Base-by-base conservation (phyloP, 2,113 vertebrate genomes). In the Empidonax traillii region DNA sequence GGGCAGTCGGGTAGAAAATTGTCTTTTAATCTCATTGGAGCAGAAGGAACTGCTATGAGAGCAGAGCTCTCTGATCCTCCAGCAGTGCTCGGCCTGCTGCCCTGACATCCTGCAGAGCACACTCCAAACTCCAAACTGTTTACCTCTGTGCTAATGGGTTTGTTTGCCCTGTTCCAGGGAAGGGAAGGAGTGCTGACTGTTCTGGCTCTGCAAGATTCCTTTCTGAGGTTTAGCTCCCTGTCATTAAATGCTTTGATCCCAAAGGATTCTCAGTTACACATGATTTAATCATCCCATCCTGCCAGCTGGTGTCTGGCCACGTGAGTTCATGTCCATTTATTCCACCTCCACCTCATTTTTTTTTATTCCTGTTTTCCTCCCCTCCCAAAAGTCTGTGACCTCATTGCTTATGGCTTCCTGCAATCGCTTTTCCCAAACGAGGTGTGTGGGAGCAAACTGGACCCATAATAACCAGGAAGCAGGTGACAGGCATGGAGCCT, bases 371-470 rank as follows among this genome's bases (percentile, higher is more conserved):
- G 3, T 16, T 49, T 63, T 52, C 73, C 51, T 72, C 49, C 53
- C 23, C 27, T 76, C 65, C 91, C 21, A 8, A 59, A 28, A 31
- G 31, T 13, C 23, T 14, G 30, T 87, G 66, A 58, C 39, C 79
- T 68, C 31, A 27, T 53, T 58, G 44, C 53, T 23, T 58, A 52
- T 25, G 35, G 66, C 66, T 91, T 81, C 62, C 85, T 85, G 59
- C 51, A 20, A 1, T n/a, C 0, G 3, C 47, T 43, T 35, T 35
- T 72, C 39, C 73, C 9, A 2, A 9, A 33, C 1, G 51, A 78
- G 79, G 44, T 4, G 1, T 24, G 37, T 31, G 59, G 69, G 37
- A 56, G 14, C 2, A 17, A 4, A 11, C 65, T 30, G 69, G 73
- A 25, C 13, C 10, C 3, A 3, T 20, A 69, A 65, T 13, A 25